Percentiles rank a stretch among this genome's conserved stretches.
Evolutionary conservation across 2,888 invertebrate species (phyloP).

Genomic region (Frankliniella fusca): DNA sequence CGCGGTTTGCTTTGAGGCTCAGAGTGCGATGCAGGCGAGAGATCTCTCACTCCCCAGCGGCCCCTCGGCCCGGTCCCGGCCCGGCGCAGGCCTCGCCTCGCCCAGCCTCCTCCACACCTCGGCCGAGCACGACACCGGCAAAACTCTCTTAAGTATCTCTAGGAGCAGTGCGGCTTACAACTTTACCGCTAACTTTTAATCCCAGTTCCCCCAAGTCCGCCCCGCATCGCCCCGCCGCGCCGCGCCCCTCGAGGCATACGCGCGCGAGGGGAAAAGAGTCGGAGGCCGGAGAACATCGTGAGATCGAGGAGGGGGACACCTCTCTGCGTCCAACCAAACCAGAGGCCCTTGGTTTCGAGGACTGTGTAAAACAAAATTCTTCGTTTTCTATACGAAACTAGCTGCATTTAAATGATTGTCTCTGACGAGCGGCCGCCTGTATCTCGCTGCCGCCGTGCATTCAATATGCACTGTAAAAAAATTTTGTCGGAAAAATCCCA

Average conservation of each 20-base stretch:
- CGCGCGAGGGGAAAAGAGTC: background rate
- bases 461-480: too few species aligned
- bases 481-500: too few species aligned
- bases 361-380: too few species aligned
- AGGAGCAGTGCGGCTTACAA: slow-evolving; percentile 25
- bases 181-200: slow-evolving; percentile 26
- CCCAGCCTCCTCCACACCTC: background rate
- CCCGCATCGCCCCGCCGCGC: background rate
- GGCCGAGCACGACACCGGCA: slow-evolving; percentile 13
- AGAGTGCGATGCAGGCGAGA: background rate
- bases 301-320: too few species aligned
- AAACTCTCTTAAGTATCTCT: slow-evolving; percentile 26
- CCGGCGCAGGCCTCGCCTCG: background rate
- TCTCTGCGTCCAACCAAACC: background rate
- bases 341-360: background rate
- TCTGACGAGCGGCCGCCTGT: too few species aligned
- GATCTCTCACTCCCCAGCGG: background rate
- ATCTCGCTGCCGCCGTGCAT: too few species aligned
- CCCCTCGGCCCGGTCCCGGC: background rate
- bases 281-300: background rate
- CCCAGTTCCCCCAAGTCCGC: slow-evolving; percentile 20
- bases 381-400: too few species aligned
- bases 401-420: too few species aligned
- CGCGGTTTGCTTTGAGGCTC: background rate
- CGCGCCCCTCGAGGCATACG: background rate